A percentile compares a stretch with the other conserved stretches of the same genome.
Evolutionary conservation across 2,797 vertebrate genomes (phyloP).

Genomic region (Cetoscarus ocellatus): DNA sequence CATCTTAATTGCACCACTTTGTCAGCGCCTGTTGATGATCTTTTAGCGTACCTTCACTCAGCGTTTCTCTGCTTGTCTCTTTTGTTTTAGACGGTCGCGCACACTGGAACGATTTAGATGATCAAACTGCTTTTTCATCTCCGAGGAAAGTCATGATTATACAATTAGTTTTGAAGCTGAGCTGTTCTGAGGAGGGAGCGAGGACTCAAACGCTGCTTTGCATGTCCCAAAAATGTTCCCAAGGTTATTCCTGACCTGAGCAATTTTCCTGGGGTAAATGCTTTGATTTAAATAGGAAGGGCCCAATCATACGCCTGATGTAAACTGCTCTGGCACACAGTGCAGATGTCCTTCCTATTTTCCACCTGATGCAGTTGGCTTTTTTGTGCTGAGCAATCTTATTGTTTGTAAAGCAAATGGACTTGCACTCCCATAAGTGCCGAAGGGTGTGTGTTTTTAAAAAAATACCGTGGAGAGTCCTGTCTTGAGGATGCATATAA

Average conservation of each 20-base stretch:
- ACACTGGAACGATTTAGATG: constrained; percentile 23
- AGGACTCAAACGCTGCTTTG: constrained; percentile 22
- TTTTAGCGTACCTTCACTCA: constrained; percentile 48
- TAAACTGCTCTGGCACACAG: too few relatives aligned
- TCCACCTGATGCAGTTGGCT: too few relatives aligned
- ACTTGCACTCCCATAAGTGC: too few relatives aligned
- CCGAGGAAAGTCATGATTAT: constrained; percentile 36
- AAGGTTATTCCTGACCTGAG: constrained; percentile 23
- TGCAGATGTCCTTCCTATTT: too few relatives aligned
- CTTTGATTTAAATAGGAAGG: too few relatives aligned
- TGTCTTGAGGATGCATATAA: too few relatives aligned
- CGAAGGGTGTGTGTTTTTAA: too few relatives aligned
- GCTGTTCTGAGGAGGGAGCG: not conserved
- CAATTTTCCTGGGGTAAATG: constrained; percentile 7
- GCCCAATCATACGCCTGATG: too few relatives aligned
- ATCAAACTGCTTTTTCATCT: constrained; percentile 53
- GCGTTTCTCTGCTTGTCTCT: constrained; percentile 7
- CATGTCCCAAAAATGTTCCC: constrained; percentile 12
- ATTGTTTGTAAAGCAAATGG: too few relatives aligned
- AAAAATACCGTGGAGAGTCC: too few relatives aligned
- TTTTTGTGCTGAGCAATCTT: too few relatives aligned
- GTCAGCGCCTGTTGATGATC: constrained; percentile 67
- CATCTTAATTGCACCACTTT: constrained; percentile 76
- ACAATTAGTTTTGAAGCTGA: constrained; percentile 27
- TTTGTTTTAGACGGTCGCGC: constrained; percentile 22